Conservation (phyloP, 2,113 vertebrate species). For the Boleophthalmus pectinirostris region DNA sequence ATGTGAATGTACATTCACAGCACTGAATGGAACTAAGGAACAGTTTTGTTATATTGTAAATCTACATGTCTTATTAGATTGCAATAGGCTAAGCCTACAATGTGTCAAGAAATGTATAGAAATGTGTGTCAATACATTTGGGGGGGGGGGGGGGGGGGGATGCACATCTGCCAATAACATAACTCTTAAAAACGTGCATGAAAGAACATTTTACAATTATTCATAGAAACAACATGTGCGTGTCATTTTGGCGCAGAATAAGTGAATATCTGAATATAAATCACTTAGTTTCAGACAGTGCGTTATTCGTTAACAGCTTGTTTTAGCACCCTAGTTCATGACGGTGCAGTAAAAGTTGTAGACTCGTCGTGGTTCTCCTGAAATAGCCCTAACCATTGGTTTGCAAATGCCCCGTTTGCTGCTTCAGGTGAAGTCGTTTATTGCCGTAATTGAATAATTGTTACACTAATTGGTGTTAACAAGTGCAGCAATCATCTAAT, state of each 20-base stretch:
- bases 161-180: too few relatives aligned
- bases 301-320: background rate
- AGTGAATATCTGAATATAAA: background rate
- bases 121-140: too few relatives aligned
- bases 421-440: constrained; percentile 69
- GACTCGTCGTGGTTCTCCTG: background rate
- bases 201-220: too few relatives aligned
- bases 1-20: background rate
- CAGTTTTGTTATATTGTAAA: background rate
- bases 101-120: too few relatives aligned
- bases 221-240: background rate
- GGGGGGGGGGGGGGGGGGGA: too few relatives aligned
- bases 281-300: background rate
- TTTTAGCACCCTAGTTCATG: background rate
- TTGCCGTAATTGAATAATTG: constrained; percentile 83
- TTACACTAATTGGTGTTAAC: constrained; percentile 84
- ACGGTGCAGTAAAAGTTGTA: background rate
- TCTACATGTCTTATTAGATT: background rate
- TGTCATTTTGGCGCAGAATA: background rate
- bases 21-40: background rate
- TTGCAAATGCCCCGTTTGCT: constrained; percentile 69
- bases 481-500: constrained; percentile 76
- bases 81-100: background rate
- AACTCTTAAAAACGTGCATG: too few relatives aligned
- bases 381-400: constrained; percentile 53